These are phyloP conservation scores for Rhyacophila brunnea DNA, from an alignment of 1,140 invertebrate genomes.

Conservation along the genomic window DNA sequence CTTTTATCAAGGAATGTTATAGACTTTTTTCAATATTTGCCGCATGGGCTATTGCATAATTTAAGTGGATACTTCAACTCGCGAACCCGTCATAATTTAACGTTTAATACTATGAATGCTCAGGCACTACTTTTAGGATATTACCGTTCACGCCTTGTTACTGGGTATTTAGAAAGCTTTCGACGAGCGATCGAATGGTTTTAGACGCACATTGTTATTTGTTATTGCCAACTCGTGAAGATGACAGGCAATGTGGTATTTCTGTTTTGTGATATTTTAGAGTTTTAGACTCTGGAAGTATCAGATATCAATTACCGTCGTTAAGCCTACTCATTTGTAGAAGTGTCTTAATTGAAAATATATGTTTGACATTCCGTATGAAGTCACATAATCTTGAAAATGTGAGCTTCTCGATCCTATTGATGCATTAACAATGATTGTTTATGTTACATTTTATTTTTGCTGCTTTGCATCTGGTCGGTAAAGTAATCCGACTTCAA, in stretches of 20 bases:
- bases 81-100: slow-evolving; percentile 4
- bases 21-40: slow-evolving; percentile 22
- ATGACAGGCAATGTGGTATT: slow-evolving; percentile 22
- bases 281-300: too few relatives aligned
- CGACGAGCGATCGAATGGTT: too few relatives aligned
- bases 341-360: slow-evolving; percentile 1
- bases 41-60: slow-evolving; percentile 28
- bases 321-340: neutral
- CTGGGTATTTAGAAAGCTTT: too few relatives aligned
- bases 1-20: slow-evolving; percentile 15
- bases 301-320: neutral
- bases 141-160: too few relatives aligned
- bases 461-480: slow-evolving; percentile 59
- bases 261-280: too few relatives aligned
- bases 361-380: slow-evolving; percentile 1
- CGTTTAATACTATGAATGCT: too few relatives aligned
- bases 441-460: slow-evolving; percentile 53
- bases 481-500: slow-evolving; percentile 69
- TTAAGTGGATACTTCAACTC: slow-evolving; percentile 20
- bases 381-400: neutral
- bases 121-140: too few relatives aligned
- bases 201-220: neutral
- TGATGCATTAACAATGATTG: slow-evolving; percentile 2
- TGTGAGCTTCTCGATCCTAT: too few relatives aligned
- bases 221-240: slow-evolving; percentile 4